Conservation (phyloP, 2,113 vertebrate species). For the Nibea albiflora region DNA sequence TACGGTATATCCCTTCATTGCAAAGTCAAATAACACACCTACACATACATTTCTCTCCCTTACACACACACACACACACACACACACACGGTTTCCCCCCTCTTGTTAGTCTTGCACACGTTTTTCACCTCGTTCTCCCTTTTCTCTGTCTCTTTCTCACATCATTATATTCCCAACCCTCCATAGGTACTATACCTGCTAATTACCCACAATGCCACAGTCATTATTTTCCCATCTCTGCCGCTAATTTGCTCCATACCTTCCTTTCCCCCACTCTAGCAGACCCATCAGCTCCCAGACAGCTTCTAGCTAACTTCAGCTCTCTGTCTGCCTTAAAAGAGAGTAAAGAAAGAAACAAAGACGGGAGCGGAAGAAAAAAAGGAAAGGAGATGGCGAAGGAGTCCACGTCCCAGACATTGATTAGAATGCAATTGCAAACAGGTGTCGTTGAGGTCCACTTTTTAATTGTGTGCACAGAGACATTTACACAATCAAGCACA, state of each 20-base stretch:
- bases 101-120: conserved; percentile 72
- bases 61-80: conserved; percentile 3
- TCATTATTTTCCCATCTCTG: conserved; percentile 83
- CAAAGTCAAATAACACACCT: conserved; percentile 60
- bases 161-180: conserved; percentile 80
- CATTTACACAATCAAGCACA: conserved; percentile 43
- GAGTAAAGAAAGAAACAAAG: conserved; percentile 58
- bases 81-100: conserved; percentile 26
- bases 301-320: conserved; percentile 75
- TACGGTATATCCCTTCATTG: conserved; percentile 59
- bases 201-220: conserved; percentile 83
- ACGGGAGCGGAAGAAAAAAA: conserved; percentile 27
- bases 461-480: conserved; percentile 67
- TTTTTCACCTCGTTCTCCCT: conserved; percentile 76
- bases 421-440: conserved; percentile 76
- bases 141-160: conserved; percentile 72
- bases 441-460: conserved; percentile 65
- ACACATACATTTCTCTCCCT: conserved; percentile 49
- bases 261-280: conserved; percentile 62
- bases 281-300: conserved; percentile 73
- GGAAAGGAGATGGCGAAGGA: conserved; percentile 49
- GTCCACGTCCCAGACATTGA: conserved; percentile 67
- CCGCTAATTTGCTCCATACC: conserved; percentile 79
- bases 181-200: conserved; percentile 82
- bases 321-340: conserved; percentile 73